phyloP scores from a whole-genome alignment of 1,140 invertebrate species.

The Meloidogyne hapla region DNA sequence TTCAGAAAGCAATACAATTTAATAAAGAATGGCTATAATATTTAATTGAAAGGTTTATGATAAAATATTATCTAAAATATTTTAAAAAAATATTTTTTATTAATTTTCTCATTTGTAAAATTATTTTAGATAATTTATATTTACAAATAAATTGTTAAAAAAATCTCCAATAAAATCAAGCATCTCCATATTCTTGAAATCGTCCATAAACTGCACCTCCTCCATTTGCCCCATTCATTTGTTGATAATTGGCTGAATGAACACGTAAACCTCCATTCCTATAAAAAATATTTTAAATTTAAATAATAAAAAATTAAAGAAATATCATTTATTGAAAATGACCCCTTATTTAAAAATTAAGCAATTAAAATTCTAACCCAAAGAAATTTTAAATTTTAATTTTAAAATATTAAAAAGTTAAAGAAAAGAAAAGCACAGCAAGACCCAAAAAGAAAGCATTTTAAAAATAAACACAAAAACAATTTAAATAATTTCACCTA shows the following conservation, averaged over 20 bases:
- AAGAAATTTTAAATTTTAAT: too few species aligned
- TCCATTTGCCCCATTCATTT: slow-evolving; percentile 7
- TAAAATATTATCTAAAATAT: too few species aligned
- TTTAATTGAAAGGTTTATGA: background rate
- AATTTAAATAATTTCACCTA: slow-evolving; percentile 11
- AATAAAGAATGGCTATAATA: too few species aligned
- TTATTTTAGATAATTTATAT: too few species aligned
- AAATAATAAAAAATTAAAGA: background rate
- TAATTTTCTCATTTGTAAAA: too few species aligned
- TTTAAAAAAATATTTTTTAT: too few species aligned
- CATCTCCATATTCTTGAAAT: slow-evolving; percentile 26
- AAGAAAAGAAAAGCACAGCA: slow-evolving; percentile 7
- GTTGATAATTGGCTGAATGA: slow-evolving; percentile 22
- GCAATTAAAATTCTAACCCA: too few species aligned
- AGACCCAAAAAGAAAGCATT: background rate
- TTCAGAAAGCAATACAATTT: too few species aligned
- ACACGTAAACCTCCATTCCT: slow-evolving; percentile 20
- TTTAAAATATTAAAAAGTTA: background rate
- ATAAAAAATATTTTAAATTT: background rate
- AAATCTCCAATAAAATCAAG: background rate
- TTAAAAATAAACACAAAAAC: background rate
- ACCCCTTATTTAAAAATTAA: too few species aligned
- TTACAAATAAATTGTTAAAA: background rate
- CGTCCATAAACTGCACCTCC: slow-evolving; percentile 21
- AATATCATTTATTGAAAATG: too few species aligned